Percentiles rank a stretch among this genome's conserved stretches.
Evolutionary conservation across 1,140 invertebrate genomes (phyloP).

Genomic region (Drosophila nikananu): DNA sequence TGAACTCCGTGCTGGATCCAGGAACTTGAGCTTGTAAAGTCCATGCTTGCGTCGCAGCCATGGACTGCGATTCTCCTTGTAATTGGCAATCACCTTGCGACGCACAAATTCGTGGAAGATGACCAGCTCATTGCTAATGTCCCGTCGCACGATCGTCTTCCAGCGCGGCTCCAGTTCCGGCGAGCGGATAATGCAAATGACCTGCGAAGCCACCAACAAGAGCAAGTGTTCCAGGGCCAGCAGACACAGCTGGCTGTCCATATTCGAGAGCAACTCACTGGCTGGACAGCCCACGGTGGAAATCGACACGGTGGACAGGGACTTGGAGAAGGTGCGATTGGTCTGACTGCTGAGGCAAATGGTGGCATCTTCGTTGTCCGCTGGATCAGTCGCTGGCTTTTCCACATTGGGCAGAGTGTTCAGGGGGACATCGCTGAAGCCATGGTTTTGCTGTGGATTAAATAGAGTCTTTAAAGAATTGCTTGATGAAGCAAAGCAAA

Average conservation of each 20-base stretch:
- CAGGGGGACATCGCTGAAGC: slow-evolving; percentile 71
- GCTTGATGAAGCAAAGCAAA: rapidly evolving
- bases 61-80: slow-evolving; percentile 85
- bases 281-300: slow-evolving; percentile 77
- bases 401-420: slow-evolving; percentile 63
- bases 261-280: slow-evolving; percentile 79
- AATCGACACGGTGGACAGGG: slow-evolving; percentile 80
- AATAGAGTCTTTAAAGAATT: neutral
- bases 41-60: slow-evolving; percentile 87
- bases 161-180: slow-evolving; percentile 86
- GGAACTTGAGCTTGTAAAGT: slow-evolving; percentile 74
- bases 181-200: slow-evolving; percentile 86
- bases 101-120: slow-evolving; percentile 87
- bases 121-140: slow-evolving; percentile 86
- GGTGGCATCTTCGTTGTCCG: neutral
- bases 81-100: slow-evolving; percentile 86
- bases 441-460: slow-evolving; percentile 72
- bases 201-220: slow-evolving; percentile 86
- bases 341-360: neutral
- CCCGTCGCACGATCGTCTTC: slow-evolving; percentile 87
- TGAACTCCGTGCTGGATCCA: slow-evolving; percentile 5
- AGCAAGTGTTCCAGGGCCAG: slow-evolving; percentile 86
- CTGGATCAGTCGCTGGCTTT: slow-evolving; percentile 1
- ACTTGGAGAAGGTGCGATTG: slow-evolving; percentile 66
- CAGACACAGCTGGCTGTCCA: slow-evolving; percentile 85